Evolutionary conservation across 2,113 vertebrate genomes (phyloP).

Genomic region (Sinosuthora webbiana): DNA sequence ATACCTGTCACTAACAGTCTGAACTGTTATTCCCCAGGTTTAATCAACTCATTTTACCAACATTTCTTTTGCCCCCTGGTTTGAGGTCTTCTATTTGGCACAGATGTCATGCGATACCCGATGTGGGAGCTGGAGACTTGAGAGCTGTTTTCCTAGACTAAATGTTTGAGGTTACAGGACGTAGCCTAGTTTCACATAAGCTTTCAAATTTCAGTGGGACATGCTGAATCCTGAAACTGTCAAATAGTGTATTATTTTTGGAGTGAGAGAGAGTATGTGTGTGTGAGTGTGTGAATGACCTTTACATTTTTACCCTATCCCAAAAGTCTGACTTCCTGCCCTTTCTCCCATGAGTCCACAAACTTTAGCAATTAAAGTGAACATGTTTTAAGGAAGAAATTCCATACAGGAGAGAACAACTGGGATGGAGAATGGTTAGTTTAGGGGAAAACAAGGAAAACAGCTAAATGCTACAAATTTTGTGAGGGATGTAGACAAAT

Average conservation of each 20-base stretch:
- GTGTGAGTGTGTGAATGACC: slow-evolving; percentile 67
- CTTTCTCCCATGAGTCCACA: slow-evolving; percentile 56
- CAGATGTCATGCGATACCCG: slow-evolving; percentile 69
- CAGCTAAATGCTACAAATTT: not conserved
- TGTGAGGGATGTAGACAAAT: not conserved
- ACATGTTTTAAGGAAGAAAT: slow-evolving; percentile 30
- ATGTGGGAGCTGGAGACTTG: slow-evolving; percentile 61
- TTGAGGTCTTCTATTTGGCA: slow-evolving; percentile 56
- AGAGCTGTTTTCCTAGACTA: slow-evolving; percentile 70
- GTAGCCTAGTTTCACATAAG: slow-evolving; percentile 65
- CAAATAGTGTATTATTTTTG: slow-evolving; percentile 75
- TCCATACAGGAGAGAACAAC: not conserved
- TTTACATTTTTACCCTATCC: slow-evolving; percentile 69
- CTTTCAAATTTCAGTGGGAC: slow-evolving; percentile 73
- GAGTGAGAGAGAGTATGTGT: slow-evolving; percentile 43
- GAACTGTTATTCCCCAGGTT: slow-evolving; percentile 44
- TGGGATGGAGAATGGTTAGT: not conserved
- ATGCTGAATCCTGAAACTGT: slow-evolving; percentile 70
- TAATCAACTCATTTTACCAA: slow-evolving; percentile 65
- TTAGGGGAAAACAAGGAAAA: not conserved
- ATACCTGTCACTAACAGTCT: slow-evolving; percentile 47
- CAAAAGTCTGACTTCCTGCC: slow-evolving; percentile 70
- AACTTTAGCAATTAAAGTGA: slow-evolving; percentile 55
- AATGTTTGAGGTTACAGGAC: slow-evolving; percentile 70
- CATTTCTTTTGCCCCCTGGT: slow-evolving; percentile 48